These are phyloP conservation scores for Lagopus muta DNA, from an alignment of 2,113 vertebrate genomes.

Conservation along the genomic window DNA sequence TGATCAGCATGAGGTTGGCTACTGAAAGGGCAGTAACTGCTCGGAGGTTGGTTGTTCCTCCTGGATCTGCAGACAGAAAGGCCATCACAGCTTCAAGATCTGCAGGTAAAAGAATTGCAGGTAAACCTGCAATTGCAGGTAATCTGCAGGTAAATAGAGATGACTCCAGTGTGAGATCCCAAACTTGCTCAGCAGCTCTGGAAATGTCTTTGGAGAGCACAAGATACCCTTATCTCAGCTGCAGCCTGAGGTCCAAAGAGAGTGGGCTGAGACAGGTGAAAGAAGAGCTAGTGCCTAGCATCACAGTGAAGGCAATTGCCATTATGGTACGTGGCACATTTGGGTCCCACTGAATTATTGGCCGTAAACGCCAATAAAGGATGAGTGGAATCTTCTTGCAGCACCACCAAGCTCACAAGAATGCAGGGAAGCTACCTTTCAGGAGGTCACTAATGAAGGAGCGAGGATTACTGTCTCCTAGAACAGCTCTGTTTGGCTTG, in stretches of 20 bases:
- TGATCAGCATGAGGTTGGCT: neutral
- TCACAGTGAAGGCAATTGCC: neutral
- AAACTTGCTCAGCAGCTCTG: neutral
- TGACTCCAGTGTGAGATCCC: neutral
- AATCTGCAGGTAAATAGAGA: neutral
- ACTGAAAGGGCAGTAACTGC: neutral
- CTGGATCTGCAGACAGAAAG: neutral
- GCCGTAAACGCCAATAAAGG: too few species aligned
- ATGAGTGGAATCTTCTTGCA: neutral
- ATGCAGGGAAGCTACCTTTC: neutral
- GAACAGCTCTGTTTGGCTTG: neutral
- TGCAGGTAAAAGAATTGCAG: neutral
- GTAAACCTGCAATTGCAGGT: too few species aligned
- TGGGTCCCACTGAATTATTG: neutral
- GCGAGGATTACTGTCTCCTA: neutral
- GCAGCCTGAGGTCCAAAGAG: neutral
- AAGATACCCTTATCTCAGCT: accelerated
- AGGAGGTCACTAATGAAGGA: neutral
- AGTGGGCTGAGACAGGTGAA: neutral
- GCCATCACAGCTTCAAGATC: neutral
- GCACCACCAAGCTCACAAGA: neutral
- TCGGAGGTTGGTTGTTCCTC: neutral
- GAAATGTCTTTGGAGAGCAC: neutral
- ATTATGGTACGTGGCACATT: neutral
- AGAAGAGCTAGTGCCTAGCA: neutral